Evolutionary conservation across 2,888 invertebrate genomes (phyloP).

Genomic region (Ectemnius cavifrons): DNA sequence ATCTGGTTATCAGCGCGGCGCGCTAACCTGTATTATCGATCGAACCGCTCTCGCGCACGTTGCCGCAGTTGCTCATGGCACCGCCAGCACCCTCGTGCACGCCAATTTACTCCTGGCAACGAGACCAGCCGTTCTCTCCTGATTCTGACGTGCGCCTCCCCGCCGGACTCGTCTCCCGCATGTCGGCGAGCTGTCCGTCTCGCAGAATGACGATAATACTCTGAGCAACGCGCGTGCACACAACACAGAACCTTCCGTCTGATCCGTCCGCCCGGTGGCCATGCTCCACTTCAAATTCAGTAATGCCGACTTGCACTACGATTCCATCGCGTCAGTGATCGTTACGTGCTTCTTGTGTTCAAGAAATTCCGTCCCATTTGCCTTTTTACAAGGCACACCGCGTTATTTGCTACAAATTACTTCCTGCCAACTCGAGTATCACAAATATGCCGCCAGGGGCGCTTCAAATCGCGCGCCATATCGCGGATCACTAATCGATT

Average conservation of each 20-base stretch:
- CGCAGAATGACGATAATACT: background rate
- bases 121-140: slow-evolving; percentile 12
- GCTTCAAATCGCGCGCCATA: no score
- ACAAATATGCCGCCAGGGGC: no score
- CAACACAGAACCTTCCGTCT: background rate
- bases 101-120: slow-evolving; percentile 17
- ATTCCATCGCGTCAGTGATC: no score
- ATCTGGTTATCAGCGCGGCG: slow-evolving; percentile 33
- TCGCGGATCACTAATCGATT: no score
- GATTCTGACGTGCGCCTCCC: background rate
- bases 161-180: no score
- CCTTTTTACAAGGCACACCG: no score
- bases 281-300: slow-evolving; percentile 41
- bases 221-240: no score
- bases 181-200: background rate
- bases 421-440: no score
- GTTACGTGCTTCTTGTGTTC: no score
- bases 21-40: slow-evolving; percentile 62
- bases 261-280: slow-evolving; percentile 26
- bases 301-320: background rate
- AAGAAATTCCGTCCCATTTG: no score
- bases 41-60: slow-evolving; percentile 47
- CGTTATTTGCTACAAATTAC: no score
- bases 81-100: slow-evolving; percentile 23
- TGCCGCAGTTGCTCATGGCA: slow-evolving; percentile 52